These are phyloP conservation scores for Hirtodrosophila trivittata DNA, from an alignment of 2,888 invertebrate species.

Conservation along the genomic window DNA sequence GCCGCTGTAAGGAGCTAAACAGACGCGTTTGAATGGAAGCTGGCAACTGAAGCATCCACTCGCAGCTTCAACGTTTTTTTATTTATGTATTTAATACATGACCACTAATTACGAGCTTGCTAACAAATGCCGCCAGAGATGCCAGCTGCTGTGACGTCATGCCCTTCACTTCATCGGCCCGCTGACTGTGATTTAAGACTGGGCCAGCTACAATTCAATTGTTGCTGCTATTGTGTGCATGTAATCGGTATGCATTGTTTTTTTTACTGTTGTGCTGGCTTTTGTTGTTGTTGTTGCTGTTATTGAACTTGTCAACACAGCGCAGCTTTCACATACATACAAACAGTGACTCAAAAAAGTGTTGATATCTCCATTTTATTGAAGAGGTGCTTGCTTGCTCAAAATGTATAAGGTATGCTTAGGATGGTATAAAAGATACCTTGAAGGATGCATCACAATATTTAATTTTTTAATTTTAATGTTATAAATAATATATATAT, in stretches of 20 bases:
- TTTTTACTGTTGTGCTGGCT: not conserved
- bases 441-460: too few relatives aligned
- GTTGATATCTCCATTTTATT: too few relatives aligned
- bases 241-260: constrained; percentile 13
- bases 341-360: not conserved
- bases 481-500: too few relatives aligned
- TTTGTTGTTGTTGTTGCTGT: constrained; percentile 18
- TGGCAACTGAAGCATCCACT: constrained; percentile 46
- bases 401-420: too few relatives aligned
- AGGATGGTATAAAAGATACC: too few relatives aligned
- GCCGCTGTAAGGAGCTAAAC: constrained; percentile 18
- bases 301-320: constrained; percentile 29
- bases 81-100: constrained; percentile 44
- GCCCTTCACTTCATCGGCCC: constrained; percentile 68
- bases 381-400: too few relatives aligned
- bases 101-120: constrained; percentile 30
- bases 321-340: not conserved
- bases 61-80: constrained; percentile 15
- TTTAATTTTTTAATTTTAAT: too few relatives aligned
- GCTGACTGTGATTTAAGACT: constrained; percentile 13
- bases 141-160: constrained; percentile 66
- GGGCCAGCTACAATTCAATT: constrained; percentile 1
- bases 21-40: constrained; percentile 30
- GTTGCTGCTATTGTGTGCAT: constrained; percentile 17
- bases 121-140: constrained; percentile 15